Base-by-base conservation (phyloP, 2,888 invertebrate genomes). In the Torymus aiolomorphi region DNA sequence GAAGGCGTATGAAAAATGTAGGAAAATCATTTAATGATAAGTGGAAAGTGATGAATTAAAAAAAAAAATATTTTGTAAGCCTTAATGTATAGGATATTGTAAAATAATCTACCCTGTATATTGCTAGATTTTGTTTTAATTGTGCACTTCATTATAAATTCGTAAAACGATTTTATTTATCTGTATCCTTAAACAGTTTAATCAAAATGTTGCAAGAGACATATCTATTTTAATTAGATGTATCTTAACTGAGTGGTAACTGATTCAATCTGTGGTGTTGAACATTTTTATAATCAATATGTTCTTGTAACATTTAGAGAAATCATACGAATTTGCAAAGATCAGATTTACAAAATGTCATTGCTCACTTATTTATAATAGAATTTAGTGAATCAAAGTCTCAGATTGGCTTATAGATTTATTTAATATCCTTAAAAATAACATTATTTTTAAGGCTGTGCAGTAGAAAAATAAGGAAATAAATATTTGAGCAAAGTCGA, bases 41-140 rank as follows among this genome's bases (percentile, higher is more conserved):
- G 62, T 62, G 56, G 42, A 59, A 62, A 31, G 56, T 49, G 54
- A 63, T 54, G n/a, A 62, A 69, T 62, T 61, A 57, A 57, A 76
- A 75, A 66, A 66, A 42, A 57, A 76, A 59, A 76, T 76, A 67
- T 76, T 76, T 76, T 76, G 76, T 76, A 76, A 76, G 69, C 69
- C 76, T 76, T 76, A 42, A 42, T 42, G 62, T 69, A 62, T 69
- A 69, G 69, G 70, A 69, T 76, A 76, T 62, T 76, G 76, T 76
- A 76, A 69, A 63, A 70, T 76, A 76, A 62, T 59, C 20, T 75
- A 66, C 14, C 12, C 11, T 49, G 71, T 62, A 54, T 73, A 72
- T 57, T 16, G 16, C 49, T 78, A 78, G 57, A 66, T 78, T 72
- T 78, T 78, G 61, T 61, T 78, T 66, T 61, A 66, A 72, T 72